Conservation (phyloP, 2,797 vertebrate species). For the Myotis pilosus region DNA sequence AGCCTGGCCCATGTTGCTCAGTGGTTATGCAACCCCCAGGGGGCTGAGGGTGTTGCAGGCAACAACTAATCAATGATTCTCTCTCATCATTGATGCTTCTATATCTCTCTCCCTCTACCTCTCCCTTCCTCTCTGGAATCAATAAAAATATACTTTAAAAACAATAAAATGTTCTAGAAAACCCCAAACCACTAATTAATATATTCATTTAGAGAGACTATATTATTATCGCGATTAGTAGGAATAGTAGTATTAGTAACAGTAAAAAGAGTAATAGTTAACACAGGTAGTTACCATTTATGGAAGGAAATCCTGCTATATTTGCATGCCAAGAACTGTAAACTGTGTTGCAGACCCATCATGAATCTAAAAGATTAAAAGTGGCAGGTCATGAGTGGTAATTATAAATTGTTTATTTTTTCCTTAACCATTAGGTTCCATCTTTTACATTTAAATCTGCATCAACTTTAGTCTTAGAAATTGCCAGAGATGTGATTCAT, state of each 20-base stretch:
- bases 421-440: conserved; percentile 48
- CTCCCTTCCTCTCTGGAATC: no score
- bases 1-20: neutral
- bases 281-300: neutral
- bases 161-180: neutral
- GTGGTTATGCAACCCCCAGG: no score
- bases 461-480: conserved; percentile 59
- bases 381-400: conserved; percentile 46
- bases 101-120: no score
- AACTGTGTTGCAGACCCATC: neutral
- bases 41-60: no score
- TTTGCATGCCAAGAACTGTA: neutral
- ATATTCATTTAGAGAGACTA: neutral
- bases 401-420: conserved; percentile 68
- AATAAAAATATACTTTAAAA: neutral
- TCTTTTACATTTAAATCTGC: conserved; percentile 66
- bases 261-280: neutral
- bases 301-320: neutral
- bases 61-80: no score
- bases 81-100: no score
- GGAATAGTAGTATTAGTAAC: neutral
- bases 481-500: conserved; percentile 66
- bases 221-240: neutral
- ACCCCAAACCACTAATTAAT: neutral
- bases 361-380: conserved; percentile 51